Base-by-base conservation (phyloP, 2,797 vertebrate species). In the Sebastes variabilis region DNA sequence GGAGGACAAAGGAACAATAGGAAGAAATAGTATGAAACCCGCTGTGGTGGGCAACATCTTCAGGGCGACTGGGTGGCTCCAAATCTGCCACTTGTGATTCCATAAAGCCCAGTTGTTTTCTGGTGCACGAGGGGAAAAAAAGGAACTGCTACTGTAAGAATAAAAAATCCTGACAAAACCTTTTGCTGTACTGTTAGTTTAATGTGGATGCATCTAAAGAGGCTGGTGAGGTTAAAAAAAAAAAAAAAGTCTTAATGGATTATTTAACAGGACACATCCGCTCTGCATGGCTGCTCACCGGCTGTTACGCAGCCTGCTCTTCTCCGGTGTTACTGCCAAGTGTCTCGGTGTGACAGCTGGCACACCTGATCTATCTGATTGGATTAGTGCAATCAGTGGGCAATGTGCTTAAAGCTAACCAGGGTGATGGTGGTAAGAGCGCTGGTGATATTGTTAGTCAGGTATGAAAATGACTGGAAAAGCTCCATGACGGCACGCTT, bases 351-450 rank as follows among this genome's bases (percentile, higher is more conserved):
- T 81, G 92, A 93, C 92, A 91, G 90, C 88, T 89, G 92, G 92
- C 91, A 90, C 93, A 94, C 94, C 94, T 95, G 92, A 92, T 93
- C 91, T 91, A 94, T 94, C 92, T 85, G 92, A 94, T 88, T 86
- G 93, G 91, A 94, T 94, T 92, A 94, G 88, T 55, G 84, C 90
- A 88, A 90, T 89, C 89, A 87, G 79, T 59, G 81, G 88, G 73
- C 92, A 70, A 75, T 82, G 90, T 88, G 89, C 86, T 92, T 87
- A 82, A 90, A 89, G 90, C 87, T 85, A 91, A 89, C 81, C 82
- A 42, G 88, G 88, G 80, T 49, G 82, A 80, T 69, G 81, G 83
- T 78, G 87, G 83, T 22, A 27, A 10, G 8, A 72, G 81, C 12
- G 71, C 56, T 59, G 82, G 73, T 80, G 75, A 84, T 38, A 61